These are phyloP conservation scores for Phytoseiulus persimilis DNA, from an alignment of 2,888 invertebrate genomes.

Conservation along the genomic window DNA sequence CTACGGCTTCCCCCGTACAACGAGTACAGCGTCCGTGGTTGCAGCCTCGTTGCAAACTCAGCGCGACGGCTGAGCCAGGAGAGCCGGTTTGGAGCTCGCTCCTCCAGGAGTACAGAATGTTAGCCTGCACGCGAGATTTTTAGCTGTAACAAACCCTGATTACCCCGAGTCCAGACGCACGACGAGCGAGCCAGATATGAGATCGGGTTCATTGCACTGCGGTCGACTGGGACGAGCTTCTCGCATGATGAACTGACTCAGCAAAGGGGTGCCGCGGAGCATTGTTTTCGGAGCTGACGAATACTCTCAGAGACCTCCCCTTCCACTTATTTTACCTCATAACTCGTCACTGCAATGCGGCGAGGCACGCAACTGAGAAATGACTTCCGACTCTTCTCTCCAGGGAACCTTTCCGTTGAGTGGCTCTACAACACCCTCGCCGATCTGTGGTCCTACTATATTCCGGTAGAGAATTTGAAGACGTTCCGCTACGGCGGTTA, in stretches of 20 bases:
- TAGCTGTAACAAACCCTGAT: not conserved
- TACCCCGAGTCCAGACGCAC: not conserved
- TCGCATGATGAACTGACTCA: not conserved
- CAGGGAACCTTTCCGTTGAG: constrained; percentile 1
- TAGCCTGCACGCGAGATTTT: not conserved
- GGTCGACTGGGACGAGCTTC: not conserved
- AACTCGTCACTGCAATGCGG: not conserved
- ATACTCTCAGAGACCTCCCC: not conserved
- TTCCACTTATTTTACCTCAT: not conserved
- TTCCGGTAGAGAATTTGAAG: constrained; percentile 75
- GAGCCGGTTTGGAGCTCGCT: not conserved
- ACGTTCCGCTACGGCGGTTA: constrained; percentile 74
- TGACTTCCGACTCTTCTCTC: not conserved
- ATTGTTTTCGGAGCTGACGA: not conserved
- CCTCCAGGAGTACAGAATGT: not conserved
- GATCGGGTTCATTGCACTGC: not conserved
- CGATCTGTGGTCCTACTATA: constrained; percentile 80
- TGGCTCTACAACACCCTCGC: constrained; percentile 89
- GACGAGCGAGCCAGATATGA: not conserved
- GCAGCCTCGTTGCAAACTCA: not conserved
- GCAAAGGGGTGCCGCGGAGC: not conserved
- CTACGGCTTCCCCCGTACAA: not conserved
- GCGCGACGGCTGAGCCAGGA: not conserved
- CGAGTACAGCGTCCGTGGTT: not conserved
- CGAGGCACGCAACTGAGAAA: not conserved